Evolutionary conservation across 2,113 vertebrate genomes (phyloP).

Genomic region (Sylvicapra grimmia): DNA sequence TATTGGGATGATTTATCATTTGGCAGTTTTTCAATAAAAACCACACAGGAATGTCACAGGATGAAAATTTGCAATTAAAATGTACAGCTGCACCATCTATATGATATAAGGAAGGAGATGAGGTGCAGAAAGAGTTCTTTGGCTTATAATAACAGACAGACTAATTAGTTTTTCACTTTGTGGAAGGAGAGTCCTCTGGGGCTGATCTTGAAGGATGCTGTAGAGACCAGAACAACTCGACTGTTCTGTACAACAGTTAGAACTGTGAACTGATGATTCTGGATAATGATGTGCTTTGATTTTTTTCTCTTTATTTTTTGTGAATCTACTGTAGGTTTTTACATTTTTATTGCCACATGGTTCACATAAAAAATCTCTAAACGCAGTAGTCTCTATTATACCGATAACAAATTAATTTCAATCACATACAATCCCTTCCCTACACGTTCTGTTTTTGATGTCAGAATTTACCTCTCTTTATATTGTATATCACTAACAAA

Average conservation of each 20-base stretch:
- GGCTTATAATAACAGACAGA: not conserved
- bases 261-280: no score
- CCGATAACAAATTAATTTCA: no score
- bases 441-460: no score
- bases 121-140: not conserved
- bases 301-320: no score
- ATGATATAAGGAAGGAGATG: not conserved
- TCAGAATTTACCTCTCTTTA: not conserved
- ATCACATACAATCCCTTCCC: no score
- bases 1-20: not conserved
- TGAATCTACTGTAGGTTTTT: no score
- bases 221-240: not conserved
- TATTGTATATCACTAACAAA: not conserved
- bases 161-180: not conserved
- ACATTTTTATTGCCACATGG: no score
- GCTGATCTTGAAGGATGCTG: not conserved
- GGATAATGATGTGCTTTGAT: no score
- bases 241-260: not conserved
- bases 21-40: not conserved
- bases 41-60: constrained; percentile 1
- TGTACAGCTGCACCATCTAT: not conserved
- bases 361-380: no score
- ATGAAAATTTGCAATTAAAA: not conserved
- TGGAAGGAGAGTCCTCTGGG: no score
- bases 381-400: no score